A percentile compares a stretch with the other conserved stretches of the same genome.
These are phyloP conservation scores for Diplodus puntazzo DNA, from an alignment of 2,797 vertebrate species.

Conservation along the genomic window DNA sequence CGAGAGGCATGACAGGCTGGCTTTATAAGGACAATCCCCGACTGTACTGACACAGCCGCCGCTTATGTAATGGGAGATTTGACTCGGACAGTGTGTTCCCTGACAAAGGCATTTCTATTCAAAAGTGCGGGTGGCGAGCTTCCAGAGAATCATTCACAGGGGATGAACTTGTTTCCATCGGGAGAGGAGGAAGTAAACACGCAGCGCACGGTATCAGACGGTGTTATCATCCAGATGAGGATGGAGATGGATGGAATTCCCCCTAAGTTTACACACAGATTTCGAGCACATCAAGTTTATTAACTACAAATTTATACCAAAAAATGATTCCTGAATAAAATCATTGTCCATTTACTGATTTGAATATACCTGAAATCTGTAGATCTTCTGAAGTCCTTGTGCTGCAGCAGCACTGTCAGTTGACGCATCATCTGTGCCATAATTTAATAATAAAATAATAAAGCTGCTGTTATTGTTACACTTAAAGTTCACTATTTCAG, in stretches of 20 bases:
- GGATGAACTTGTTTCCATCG: conserved; percentile 29
- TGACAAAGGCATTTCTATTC: conserved; percentile 74
- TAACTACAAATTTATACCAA: not conserved
- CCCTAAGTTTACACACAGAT: not conserved
- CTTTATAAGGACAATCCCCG: conserved; percentile 52
- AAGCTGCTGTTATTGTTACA: too few species aligned
- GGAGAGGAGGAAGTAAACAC: conserved; percentile 42
- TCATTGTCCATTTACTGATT: not conserved
- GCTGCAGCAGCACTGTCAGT: not conserved
- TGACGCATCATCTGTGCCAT: not conserved
- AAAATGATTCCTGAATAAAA: not conserved
- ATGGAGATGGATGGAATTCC: not conserved
- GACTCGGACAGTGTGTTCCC: conserved; percentile 72
- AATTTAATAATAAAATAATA: not conserved
- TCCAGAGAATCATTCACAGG: conserved; percentile 56
- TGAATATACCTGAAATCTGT: not conserved
- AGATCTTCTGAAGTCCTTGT: not conserved
- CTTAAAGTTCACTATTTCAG: not conserved
- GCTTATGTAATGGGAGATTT: conserved; percentile 73
- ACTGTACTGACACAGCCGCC: conserved; percentile 43
- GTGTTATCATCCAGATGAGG: not conserved
- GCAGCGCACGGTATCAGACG: conserved; percentile 7
- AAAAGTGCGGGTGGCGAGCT: conserved; percentile 40
- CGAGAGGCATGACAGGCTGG: not conserved
- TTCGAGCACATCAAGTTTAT: not conserved